Evolutionary conservation across 2,113 vertebrate species (phyloP).

Genomic region (Podiceps cristatus): DNA sequence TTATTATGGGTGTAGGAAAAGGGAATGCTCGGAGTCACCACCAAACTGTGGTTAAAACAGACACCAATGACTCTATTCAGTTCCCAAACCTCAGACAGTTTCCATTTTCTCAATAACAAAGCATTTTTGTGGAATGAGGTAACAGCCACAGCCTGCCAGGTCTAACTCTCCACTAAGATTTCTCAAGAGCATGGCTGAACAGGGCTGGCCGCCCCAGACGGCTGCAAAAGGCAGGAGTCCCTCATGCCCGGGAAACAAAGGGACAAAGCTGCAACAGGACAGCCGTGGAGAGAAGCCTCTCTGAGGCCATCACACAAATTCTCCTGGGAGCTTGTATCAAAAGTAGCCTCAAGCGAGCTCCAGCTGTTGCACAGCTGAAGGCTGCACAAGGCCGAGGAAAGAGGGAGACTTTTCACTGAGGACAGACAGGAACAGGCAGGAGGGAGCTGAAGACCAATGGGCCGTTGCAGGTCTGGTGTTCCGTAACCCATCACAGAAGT

Average conservation of each 20-base stretch:
- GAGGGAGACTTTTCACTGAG: background rate
- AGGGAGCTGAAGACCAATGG: background rate
- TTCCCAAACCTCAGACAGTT: conserved; percentile 84
- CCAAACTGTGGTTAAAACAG: conserved; percentile 64
- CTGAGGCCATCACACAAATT: background rate
- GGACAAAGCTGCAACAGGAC: background rate
- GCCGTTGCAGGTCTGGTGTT: background rate
- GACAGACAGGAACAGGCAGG: background rate
- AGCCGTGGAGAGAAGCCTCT: background rate
- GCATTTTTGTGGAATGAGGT: conserved; percentile 85
- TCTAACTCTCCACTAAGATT: conserved; percentile 43
- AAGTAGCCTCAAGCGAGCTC: background rate
- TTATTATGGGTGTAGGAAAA: conserved; percentile 64
- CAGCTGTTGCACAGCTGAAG: background rate
- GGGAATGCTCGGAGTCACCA: conserved; percentile 39
- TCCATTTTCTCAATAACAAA: conserved; percentile 85
- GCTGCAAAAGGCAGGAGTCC: background rate
- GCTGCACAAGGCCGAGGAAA: background rate
- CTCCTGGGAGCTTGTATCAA: background rate
- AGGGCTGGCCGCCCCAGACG: background rate
- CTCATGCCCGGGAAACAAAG: background rate
- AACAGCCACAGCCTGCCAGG: conserved; percentile 78
- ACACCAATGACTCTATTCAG: conserved; percentile 71
- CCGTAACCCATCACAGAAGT: fast-evolving
- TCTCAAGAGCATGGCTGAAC: conserved; percentile 9